Conservation (phyloP, 2,797 vertebrate genomes). For the Iguana delicatissima region DNA sequence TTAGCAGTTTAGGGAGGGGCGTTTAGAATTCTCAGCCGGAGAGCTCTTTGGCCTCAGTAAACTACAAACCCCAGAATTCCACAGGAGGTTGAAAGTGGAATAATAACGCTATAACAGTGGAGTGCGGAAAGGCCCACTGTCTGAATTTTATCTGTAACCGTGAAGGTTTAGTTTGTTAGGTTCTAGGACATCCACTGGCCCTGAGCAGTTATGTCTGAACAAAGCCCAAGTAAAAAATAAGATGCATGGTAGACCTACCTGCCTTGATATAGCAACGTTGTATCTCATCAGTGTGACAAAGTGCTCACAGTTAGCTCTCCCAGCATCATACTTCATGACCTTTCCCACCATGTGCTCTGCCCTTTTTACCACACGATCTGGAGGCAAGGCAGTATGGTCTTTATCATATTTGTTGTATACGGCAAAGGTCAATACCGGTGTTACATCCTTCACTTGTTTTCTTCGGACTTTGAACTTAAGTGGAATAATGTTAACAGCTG, state of each 20-base stretch:
- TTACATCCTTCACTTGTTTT: neutral
- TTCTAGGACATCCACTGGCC: neutral
- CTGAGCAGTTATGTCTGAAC: neutral
- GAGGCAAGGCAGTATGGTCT: neutral
- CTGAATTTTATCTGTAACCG: too few species aligned
- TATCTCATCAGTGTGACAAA: slow-evolving; percentile 22
- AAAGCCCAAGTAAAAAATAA: neutral
- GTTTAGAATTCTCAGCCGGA: too few species aligned
- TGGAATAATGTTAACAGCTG: neutral
- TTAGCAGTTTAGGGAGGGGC: too few species aligned
- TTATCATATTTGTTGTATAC: slow-evolving; percentile 8
- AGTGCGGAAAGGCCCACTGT: too few species aligned
- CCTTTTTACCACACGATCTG: neutral
- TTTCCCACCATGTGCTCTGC: slow-evolving; percentile 1
- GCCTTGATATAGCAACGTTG: neutral
- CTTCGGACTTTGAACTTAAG: neutral
- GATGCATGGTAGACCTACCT: neutral
- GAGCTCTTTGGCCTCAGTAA: too few species aligned
- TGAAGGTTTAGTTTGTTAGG: neutral
- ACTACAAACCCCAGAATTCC: too few species aligned
- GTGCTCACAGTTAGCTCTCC: neutral
- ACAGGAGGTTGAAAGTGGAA: too few species aligned
- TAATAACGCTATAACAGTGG: too few species aligned
- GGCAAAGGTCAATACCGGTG: neutral
- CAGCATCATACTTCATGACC: neutral